Evolutionary conservation across 2,797 vertebrate genomes (phyloP).

Genomic region (Synaphobranchus kaupii): DNA sequence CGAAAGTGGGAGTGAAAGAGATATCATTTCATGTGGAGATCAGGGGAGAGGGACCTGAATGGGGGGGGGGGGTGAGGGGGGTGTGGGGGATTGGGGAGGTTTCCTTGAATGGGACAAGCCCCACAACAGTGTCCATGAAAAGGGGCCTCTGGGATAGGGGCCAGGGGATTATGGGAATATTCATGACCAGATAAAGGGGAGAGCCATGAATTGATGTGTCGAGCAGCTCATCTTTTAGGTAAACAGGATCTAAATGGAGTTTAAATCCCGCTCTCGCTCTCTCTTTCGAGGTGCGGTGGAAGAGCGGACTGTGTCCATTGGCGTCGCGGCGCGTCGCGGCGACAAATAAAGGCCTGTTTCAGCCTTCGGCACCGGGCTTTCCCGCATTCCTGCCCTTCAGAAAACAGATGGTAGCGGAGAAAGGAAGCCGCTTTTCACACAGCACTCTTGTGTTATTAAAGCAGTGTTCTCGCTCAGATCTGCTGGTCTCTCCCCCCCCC

Average conservation of each 20-base stretch:
- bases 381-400: constrained; percentile 55
- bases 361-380: constrained; percentile 42
- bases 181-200: constrained; percentile 69
- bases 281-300: constrained; percentile 55
- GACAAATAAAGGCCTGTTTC: constrained; percentile 66
- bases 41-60: constrained; percentile 79
- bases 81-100: constrained; percentile 63
- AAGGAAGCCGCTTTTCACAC: constrained; percentile 62
- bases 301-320: constrained; percentile 61
- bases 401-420: constrained; percentile 69
- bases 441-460: constrained; percentile 40
- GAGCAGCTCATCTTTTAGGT: constrained; percentile 48
- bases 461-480: background rate
- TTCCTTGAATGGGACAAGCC: constrained; percentile 74
- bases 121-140: constrained; percentile 71
- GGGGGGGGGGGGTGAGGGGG: constrained; percentile 63
- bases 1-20: constrained; percentile 75
- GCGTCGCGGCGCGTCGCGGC: constrained; percentile 30
- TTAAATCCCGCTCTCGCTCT: constrained; percentile 54
- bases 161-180: constrained; percentile 73
- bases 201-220: constrained; percentile 62
- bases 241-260: constrained; percentile 77
- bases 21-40: constrained; percentile 86
- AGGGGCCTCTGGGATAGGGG: constrained; percentile 66
- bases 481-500: background rate